Percentiles rank a stretch among this genome's conserved stretches.
Evolutionary conservation across 2,888 invertebrate species (phyloP).

Genomic region (Gymnoscelis rufifasciata): DNA sequence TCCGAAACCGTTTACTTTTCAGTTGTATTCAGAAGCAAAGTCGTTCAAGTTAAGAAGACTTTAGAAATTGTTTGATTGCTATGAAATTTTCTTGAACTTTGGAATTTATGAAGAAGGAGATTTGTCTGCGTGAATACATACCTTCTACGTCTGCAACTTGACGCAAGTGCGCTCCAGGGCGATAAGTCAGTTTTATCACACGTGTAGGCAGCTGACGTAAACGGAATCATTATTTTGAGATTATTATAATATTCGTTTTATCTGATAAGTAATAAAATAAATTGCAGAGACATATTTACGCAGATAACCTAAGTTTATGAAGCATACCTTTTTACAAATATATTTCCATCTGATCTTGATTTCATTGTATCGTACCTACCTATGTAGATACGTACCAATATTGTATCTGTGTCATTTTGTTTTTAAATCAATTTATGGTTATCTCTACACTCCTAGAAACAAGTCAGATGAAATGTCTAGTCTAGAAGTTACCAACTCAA

Average conservation of each 20-base stretch:
- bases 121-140: constrained; percentile 21
- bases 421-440: too few species aligned
- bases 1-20: constrained; percentile 36
- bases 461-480: too few species aligned
- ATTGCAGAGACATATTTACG: too few species aligned
- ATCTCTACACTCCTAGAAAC: too few species aligned
- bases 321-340: too few species aligned
- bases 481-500: neutral
- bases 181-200: constrained; percentile 24
- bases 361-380: too few species aligned
- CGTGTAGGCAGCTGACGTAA: constrained; percentile 15
- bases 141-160: constrained; percentile 17
- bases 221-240: neutral
- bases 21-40: constrained; percentile 36
- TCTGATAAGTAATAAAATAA: too few species aligned
- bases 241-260: too few species aligned
- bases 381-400: too few species aligned
- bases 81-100: constrained; percentile 32
- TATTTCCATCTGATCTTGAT: too few species aligned
- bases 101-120: constrained; percentile 19
- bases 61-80: constrained; percentile 39
- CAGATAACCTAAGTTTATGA: too few species aligned
- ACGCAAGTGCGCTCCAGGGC: constrained; percentile 7
- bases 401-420: too few species aligned
- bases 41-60: constrained; percentile 32